Base-by-base conservation (phyloP, 2,797 vertebrate species). In the Carcharodon carcharias region DNA sequence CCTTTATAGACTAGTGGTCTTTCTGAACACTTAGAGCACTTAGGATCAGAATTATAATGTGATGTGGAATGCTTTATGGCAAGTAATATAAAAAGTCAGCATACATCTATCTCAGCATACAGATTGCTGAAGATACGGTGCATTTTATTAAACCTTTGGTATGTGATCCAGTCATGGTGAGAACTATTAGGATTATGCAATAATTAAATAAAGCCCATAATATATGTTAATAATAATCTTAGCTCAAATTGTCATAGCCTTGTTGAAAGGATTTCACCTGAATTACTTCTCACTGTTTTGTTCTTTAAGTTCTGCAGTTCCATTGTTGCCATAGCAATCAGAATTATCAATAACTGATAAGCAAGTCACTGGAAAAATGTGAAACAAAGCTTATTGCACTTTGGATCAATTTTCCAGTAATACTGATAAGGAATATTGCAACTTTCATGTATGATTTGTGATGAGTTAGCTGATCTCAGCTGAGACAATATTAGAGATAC, bases 231-330 rank as follows among this genome's bases (percentile, higher is more conserved):
- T 58, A 91, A 40, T 31, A 65, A 92, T 92, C 89, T n/a, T 28
- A n/a, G 16, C 18, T 92, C 58, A 92, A 65, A 92, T 40, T n/a
- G 4, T 40, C 58, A 40, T 35, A 18, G 89, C n/a, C 3, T 65
- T 92, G n/a, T 92, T 65, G 35, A 92, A 92, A 31, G 5, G 58
- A 92, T 92, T n/a, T 92, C 77, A 82, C 77, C 61, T 92, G 35
- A 92, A 18, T 7, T 92, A 23, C 89, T 63, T 16, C 61, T 21
- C 35, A 92, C 58, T 63, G 31, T 16, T 6, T 16, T 92, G 58
- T 7, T 6, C 18, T 92, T 63, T 18, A 16, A 61, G 14, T 63
- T 91, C 14, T 61, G 56, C 35, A 40, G 88, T n/a, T 28, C 88
- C 14, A n/a, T 21, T n/a, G 88, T 61, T n/a, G 35, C 58, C 28